Base-by-base conservation (phyloP, 2,888 invertebrate species). In the Diloba caeruleocephala region DNA sequence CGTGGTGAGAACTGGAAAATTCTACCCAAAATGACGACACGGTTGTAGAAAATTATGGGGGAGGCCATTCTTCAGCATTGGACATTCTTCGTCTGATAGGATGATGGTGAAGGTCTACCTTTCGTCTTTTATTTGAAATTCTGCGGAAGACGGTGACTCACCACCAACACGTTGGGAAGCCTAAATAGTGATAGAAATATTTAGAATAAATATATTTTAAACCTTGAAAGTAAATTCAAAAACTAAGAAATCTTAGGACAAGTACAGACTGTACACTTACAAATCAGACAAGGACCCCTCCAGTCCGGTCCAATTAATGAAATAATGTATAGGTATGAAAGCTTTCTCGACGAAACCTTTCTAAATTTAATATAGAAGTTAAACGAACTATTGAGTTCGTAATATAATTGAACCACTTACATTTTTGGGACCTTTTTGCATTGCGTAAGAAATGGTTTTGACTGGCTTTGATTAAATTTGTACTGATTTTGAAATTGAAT, bases 311-410 rank as follows among this genome's bases (percentile, higher is more conserved):
- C 31, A 34, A 49, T 48, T 59, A 63, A 63, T 54, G 59, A 33
- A 65, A 67, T 72, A 48, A 65, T 59, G 15, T 57, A 63, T 48
- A 56, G 15, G 46, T 59, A n/a, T n/a, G n/a, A 68, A 65, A 67
- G 71, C 41, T 58, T 62, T 58, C 36, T 25, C 28, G 33, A 37
- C 6, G 45, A 54, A 62, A 57, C 55, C 61, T 51, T 59, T 62
- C 10, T 56, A 42, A 62, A 51, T 62, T 67, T 55, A 58, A 53
- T 59, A 57, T 52, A 9, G 60, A 58, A 53, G 48, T 64, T 68
- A 55, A 67, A 71, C 48, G 57, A 70, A 67, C 68, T 75, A 75
- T 68, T 64, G 56, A 63, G 46, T 59, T 26, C 25, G 31, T 54
- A 52, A 69, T 60, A 57, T 69, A 66, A 66, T 68, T 74, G 53